Evolutionary conservation across 2,888 invertebrate species (phyloP), one percentile per base, ranked within the genome.

Genomic region (Lasiommata megera): DNA sequence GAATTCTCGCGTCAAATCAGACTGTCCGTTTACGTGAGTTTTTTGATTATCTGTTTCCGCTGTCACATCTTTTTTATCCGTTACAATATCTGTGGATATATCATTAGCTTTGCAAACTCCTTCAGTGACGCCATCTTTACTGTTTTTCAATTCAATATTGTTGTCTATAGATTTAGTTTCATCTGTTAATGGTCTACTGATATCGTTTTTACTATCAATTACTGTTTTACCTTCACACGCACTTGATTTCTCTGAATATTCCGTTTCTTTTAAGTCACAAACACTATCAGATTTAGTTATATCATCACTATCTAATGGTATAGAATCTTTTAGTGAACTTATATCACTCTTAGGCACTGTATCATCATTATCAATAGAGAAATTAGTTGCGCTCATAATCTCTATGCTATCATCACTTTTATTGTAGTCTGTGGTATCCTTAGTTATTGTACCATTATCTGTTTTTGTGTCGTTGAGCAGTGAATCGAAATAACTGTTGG

Each of bases 401-500:
- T 12, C 28, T 3, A 8, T 29, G 5, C 14, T 29, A 9, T 29
- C 44, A 1, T 29, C 44, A 14, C 29, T 44, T 16, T 28, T 44
- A 23, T n/a, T 43, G 16, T 11, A 52, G 23, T 8, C 37, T 36
- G 23, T 38, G 23, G 7, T 47, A 14, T 17, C 9, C 0, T 44
- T 14, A 38, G 16, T 36, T 38, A 47, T 7, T 36, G 23, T 40
- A 43, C 37, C 37, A 38, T 29, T 48, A 43, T 31, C 36, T 40
- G 43, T 41, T 18, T 46, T 50, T 14, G 51, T 56, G 31, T 50
- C 18, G 40, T 56, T 52, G 14, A 66, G 61, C 31, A 66, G 29
- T 3, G 56, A 44, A 55, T 68, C 67, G 11, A 66, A 68, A 59
- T 69, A 66, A 44, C 54, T 55, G 54, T 66, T 66, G n/a, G 61